Conservation (phyloP, 2,113 vertebrate species). For the Anthoscopus minutus region DNA sequence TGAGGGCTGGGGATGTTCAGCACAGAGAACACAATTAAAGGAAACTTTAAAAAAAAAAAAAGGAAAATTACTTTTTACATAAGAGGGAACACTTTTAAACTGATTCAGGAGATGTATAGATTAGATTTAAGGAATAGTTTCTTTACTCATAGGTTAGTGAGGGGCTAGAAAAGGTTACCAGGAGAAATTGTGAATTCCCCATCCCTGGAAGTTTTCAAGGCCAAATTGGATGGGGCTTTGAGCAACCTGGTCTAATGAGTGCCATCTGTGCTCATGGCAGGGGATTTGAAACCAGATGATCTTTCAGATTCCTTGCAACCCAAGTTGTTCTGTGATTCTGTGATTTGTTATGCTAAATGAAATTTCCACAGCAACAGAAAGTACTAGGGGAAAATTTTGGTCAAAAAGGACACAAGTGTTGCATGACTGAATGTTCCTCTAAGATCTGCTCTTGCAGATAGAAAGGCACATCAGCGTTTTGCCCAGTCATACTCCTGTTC, state of each 20-base stretch:
- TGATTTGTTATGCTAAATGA: background rate
- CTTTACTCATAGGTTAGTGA: background rate
- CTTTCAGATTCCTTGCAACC: background rate
- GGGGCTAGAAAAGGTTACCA: background rate
- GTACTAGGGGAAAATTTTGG: background rate
- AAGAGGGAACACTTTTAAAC: background rate
- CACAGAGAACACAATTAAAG: background rate
- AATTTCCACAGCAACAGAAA: background rate
- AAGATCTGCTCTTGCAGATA: slow-evolving; percentile 40
- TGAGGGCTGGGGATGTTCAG: background rate
- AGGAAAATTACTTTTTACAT: background rate
- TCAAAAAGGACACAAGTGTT: background rate
- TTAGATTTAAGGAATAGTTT: background rate
- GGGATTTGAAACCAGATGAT: background rate
- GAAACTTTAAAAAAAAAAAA: background rate
- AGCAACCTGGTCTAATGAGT: background rate
- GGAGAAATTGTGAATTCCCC: background rate
- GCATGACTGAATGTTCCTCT: background rate
- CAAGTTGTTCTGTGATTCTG: background rate
- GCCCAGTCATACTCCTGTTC: slow-evolving; percentile 18
- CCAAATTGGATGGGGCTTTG: background rate
- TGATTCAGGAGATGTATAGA: background rate
- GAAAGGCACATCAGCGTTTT: background rate
- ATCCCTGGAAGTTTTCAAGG: background rate
- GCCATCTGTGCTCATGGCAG: background rate